Percentiles rank a stretch among this genome's conserved stretches.
These are phyloP conservation scores for Philopedon plagiatum DNA, from an alignment of 2,888 invertebrate genomes.

Conservation along the genomic window DNA sequence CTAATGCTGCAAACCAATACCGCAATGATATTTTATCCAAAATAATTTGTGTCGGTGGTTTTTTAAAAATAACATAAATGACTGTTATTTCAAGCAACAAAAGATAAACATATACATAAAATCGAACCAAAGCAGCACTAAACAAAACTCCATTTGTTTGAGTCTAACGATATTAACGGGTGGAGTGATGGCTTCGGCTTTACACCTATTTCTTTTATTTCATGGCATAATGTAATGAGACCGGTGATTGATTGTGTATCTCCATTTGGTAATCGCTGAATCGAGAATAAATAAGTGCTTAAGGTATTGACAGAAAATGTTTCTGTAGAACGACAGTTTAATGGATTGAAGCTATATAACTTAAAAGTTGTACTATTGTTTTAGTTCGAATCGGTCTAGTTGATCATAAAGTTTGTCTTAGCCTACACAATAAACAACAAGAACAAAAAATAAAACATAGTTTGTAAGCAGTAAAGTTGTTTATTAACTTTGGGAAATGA, in stretches of 20 bases:
- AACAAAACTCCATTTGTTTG: not conserved
- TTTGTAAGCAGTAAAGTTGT: not conserved
- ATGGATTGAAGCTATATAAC: conserved; percentile 4
- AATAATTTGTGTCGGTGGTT: too few relatives aligned
- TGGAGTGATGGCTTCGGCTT: conserved; percentile 18
- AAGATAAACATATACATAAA: not conserved
- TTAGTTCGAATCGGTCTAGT: not conserved
- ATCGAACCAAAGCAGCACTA: not conserved
- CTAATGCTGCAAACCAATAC: too few relatives aligned
- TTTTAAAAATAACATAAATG: too few relatives aligned
- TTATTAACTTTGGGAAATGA: too few relatives aligned
- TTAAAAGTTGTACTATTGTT: conserved; percentile 1
- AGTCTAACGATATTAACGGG: not conserved
- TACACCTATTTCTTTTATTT: conserved; percentile 15
- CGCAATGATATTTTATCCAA: too few relatives aligned
- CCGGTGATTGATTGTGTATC: conserved; percentile 18
- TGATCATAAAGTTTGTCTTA: not conserved
- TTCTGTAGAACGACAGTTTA: not conserved
- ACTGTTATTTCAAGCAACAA: too few relatives aligned
- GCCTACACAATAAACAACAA: not conserved
- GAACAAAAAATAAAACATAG: not conserved
- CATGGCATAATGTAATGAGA: conserved; percentile 14
- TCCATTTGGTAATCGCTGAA: conserved; percentile 15
- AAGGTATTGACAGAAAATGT: conserved; percentile 6
- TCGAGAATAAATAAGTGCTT: conserved; percentile 11